Conservation (phyloP, 2,888 invertebrate species). For the Thecocarcelia acutangulata region DNA sequence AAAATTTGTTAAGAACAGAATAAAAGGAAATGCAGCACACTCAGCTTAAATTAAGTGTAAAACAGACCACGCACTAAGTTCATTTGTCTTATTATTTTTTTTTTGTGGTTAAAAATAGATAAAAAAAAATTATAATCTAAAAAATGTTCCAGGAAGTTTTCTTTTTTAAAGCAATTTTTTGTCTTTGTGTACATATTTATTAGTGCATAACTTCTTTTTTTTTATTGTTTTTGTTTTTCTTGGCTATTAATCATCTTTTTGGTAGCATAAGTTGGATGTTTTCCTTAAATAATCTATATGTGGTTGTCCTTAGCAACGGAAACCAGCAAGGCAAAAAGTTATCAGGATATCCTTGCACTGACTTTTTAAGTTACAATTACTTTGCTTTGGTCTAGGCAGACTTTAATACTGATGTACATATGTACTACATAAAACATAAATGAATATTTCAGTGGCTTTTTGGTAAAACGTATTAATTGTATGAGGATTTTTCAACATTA, state of each 20-base stretch:
- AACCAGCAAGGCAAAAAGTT: slow-evolving; percentile 62
- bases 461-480: too few species aligned
- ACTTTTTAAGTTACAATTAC: slow-evolving; percentile 20
- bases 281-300: slow-evolving; percentile 61
- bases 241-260: slow-evolving; percentile 79
- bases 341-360: slow-evolving; percentile 66
- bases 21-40: slow-evolving; percentile 56
- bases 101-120: slow-evolving; percentile 38
- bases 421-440: neutral
- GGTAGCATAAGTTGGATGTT: slow-evolving; percentile 76
- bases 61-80: slow-evolving; percentile 78
- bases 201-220: slow-evolving; percentile 53
- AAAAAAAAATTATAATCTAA: slow-evolving; percentile 52
- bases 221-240: slow-evolving; percentile 37
- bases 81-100: slow-evolving; percentile 76
- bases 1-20: slow-evolving; percentile 65
- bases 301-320: slow-evolving; percentile 53
- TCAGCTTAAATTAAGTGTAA: slow-evolving; percentile 78
- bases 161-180: slow-evolving; percentile 56
- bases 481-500: neutral
- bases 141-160: slow-evolving; percentile 62
- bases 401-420: neutral
- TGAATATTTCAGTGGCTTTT: neutral
- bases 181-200: slow-evolving; percentile 59
- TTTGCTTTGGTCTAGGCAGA: neutral